phyloP scores from a whole-genome alignment of 2,113 vertebrate genomes.

The Notothenia coriiceps region DNA sequence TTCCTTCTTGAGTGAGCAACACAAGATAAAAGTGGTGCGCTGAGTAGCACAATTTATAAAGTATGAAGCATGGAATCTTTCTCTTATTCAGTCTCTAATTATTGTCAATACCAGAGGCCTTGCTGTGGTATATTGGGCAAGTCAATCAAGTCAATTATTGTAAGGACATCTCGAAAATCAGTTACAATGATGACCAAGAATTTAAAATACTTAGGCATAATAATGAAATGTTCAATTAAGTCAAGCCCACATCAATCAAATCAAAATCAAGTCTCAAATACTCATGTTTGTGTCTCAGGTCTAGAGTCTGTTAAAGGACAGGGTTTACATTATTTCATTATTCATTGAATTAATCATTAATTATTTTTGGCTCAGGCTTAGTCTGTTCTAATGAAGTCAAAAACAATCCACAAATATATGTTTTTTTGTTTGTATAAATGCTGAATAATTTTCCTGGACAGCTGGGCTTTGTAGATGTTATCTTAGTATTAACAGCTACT shows the following conservation, averaged over 20 bases:
- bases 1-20: constrained; percentile 39
- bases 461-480: no score
- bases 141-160: not conserved
- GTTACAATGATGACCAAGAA: not conserved
- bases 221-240: not conserved
- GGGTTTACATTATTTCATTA: not conserved
- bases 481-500: not conserved
- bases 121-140: not conserved
- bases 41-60: constrained; percentile 18
- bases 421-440: no score
- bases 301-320: not conserved
- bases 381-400: not conserved
- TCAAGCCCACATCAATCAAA: not conserved
- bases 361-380: not conserved
- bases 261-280: not conserved
- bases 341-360: not conserved
- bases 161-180: not conserved
- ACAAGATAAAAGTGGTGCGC: constrained; percentile 2
- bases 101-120: not conserved
- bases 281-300: not conserved
- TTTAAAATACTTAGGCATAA: not conserved
- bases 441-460: no score
- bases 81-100: not conserved
- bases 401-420: not conserved
- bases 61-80: not conserved